Percentiles rank a stretch among this genome's conserved stretches.
phyloP scores from a whole-genome alignment of 2,113 vertebrate genomes.

The Erythrolamprus reginae region DNA sequence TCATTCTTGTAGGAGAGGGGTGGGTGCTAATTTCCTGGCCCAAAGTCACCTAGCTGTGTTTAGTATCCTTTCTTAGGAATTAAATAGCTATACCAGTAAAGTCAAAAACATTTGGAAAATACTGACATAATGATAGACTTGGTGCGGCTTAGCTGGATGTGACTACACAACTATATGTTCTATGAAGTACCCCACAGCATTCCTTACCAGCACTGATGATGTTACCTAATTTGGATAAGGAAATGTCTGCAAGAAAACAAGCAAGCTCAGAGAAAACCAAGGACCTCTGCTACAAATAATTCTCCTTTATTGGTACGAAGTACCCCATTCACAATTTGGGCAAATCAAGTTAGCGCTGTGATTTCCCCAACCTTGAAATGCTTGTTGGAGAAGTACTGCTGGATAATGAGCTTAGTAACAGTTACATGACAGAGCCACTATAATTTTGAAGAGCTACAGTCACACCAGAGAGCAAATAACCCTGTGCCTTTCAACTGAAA shows the following conservation, averaged over 20 bases:
- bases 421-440: background rate
- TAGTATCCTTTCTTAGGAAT: background rate
- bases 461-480: background rate
- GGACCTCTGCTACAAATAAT: too few species aligned
- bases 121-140: background rate
- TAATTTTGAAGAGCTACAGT: background rate
- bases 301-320: too few species aligned
- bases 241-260: too few species aligned
- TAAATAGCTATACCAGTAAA: background rate
- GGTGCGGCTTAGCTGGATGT: background rate
- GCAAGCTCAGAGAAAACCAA: too few species aligned
- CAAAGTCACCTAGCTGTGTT: background rate
- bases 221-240: too few species aligned
- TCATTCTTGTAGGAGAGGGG: too few species aligned
- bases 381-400: background rate
- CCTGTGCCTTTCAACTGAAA: background rate
- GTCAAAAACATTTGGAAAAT: background rate
- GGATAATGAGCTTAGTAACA: background rate
- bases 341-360: background rate
- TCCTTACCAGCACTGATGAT: too few species aligned
- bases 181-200: background rate
- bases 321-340: background rate
- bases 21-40: background rate
- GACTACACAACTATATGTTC: background rate
- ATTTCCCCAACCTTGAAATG: background rate